Evolutionary conservation across 2,797 vertebrate genomes (phyloP).

Genomic region (Microhierax caerulescens): DNA sequence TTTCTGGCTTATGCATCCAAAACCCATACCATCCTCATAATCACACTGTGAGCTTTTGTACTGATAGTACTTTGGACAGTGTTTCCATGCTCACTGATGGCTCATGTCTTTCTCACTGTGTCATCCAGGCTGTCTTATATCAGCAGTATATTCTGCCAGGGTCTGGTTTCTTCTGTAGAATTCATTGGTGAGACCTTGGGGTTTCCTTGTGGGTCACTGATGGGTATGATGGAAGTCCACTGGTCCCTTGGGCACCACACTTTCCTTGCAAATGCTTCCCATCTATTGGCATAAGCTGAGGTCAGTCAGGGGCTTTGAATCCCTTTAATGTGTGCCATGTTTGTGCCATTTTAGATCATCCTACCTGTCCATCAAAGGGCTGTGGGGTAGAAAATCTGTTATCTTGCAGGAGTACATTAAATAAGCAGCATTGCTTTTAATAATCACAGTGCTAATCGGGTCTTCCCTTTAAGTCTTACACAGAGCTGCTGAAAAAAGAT

Average conservation of each 20-base stretch:
- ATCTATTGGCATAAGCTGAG: background rate
- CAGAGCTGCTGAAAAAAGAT: background rate
- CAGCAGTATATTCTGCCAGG: background rate
- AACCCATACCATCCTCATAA: background rate
- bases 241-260: background rate
- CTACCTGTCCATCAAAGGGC: background rate
- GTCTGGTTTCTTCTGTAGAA: background rate
- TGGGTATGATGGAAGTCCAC: rapidly evolving
- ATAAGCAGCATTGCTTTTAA: background rate
- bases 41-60: too few species aligned
- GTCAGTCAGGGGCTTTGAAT: background rate
- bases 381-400: background rate
- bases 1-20: background rate
- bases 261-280: background rate
- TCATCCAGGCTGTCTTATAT: background rate
- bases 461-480: background rate
- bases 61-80: rapidly evolving
- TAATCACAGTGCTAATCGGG: rapidly evolving
- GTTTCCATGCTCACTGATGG: rapidly evolving
- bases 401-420: background rate
- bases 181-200: too few species aligned
- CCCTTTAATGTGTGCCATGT: background rate
- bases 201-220: background rate
- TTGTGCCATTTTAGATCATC: background rate
- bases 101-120: background rate